Percentiles rank a stretch among this genome's conserved stretches.
These are phyloP conservation scores for Melanotaenia parkinsoni DNA, from an alignment of 2,797 vertebrate genomes.

Conservation along the genomic window DNA sequence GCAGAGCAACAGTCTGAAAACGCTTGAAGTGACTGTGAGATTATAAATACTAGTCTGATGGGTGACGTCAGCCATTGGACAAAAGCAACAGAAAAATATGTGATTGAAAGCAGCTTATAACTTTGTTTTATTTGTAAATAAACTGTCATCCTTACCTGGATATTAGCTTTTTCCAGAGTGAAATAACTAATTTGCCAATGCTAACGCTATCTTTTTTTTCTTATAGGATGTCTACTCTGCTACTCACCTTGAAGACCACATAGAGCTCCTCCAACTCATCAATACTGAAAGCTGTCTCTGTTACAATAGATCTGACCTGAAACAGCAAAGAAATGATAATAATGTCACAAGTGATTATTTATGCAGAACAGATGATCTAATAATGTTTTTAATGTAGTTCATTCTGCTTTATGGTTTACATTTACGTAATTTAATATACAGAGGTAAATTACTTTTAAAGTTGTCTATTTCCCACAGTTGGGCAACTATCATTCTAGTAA, in stretches of 20 bases:
- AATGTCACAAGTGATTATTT: neutral
- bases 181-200: neutral
- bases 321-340: conserved; percentile 13
- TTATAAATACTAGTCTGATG: neutral
- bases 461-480: neutral
- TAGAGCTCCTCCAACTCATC: conserved; percentile 96
- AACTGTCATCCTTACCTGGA: too few relatives aligned
- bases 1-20: neutral
- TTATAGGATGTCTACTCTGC: neutral
- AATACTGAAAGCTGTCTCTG: conserved; percentile 93
- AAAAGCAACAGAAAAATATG: neutral
- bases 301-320: conserved; percentile 95
- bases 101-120: neutral
- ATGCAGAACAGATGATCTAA: conserved; percentile 1
- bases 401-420: conserved; percentile 8
- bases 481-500: neutral
- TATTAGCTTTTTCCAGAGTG: too few relatives aligned
- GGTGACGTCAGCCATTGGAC: neutral
- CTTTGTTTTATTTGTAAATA: too few relatives aligned
- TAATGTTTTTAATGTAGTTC: neutral
- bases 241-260: conserved; percentile 94
- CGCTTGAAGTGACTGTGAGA: neutral
- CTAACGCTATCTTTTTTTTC: neutral
- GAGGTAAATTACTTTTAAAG: neutral
- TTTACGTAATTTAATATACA: neutral